phyloP scores from a whole-genome alignment of 2,888 invertebrate species.

The Nomada lathburiana region DNA sequence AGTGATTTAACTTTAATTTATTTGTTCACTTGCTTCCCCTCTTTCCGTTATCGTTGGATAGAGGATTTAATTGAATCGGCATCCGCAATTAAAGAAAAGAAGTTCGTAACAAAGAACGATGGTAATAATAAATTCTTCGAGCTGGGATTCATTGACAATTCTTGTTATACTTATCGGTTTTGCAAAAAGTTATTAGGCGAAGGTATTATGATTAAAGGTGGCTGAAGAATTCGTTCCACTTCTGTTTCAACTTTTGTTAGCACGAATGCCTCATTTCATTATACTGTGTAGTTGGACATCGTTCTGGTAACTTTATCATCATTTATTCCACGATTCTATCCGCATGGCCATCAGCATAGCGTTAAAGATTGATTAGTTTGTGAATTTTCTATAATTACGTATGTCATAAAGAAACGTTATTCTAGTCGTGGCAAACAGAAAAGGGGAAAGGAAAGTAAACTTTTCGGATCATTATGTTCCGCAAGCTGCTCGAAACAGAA shows the following conservation, averaged over 20 bases:
- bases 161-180: background rate
- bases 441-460: background rate
- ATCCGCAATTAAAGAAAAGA: constrained; percentile 19
- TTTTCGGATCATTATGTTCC: background rate
- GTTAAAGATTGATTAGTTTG: background rate
- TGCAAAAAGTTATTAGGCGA: too few species aligned
- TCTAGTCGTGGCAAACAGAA: too few species aligned
- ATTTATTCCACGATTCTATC: too few species aligned
- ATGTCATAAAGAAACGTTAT: background rate
- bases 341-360: background rate
- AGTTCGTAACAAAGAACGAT: background rate
- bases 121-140: background rate
- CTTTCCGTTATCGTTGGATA: background rate
- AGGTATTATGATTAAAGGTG: too few species aligned
- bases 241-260: background rate
- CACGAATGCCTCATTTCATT: background rate
- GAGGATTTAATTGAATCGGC: constrained; percentile 27
- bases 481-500: background rate
- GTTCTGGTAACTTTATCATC: background rate
- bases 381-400: background rate
- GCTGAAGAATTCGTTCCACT: too few species aligned
- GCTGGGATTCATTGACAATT: background rate
- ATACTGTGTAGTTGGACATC: background rate
- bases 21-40: background rate
- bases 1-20: constrained; percentile 27